phyloP scores from a whole-genome alignment of 2,797 vertebrate species.

The Lates japonicus region DNA sequence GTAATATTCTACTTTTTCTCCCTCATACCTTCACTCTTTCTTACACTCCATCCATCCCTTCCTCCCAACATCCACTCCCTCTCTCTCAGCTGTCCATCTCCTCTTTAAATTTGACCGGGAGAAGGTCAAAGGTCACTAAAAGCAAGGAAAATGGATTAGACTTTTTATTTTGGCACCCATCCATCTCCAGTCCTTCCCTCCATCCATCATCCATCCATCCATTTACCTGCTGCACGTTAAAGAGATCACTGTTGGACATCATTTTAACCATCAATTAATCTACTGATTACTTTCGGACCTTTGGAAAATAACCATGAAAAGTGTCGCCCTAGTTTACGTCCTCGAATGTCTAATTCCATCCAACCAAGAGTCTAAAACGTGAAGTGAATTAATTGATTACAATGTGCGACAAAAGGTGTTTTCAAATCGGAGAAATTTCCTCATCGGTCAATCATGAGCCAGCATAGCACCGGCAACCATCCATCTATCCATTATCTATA shows the following conservation, averaged over 20 bases:
- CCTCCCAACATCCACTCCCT: not conserved
- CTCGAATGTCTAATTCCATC: too few species aligned
- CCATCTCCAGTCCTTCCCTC: slow-evolving; percentile 4
- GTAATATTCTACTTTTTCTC: not conserved
- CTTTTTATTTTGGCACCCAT: slow-evolving; percentile 56
- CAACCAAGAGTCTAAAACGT: too few species aligned
- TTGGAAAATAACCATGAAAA: not conserved
- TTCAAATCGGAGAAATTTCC: too few species aligned
- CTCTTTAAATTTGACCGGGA: slow-evolving; percentile 9
- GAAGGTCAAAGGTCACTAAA: slow-evolving; percentile 73
- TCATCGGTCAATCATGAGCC: too few species aligned
- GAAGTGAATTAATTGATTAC: too few species aligned
- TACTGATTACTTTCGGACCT: not conserved
- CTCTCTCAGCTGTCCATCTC: slow-evolving; percentile 23
- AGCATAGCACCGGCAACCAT: too few species aligned
- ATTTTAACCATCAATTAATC: not conserved
- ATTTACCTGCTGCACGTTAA: not conserved
- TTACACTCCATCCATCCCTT: not conserved
- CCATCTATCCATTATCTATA: too few species aligned
- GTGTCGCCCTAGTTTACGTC: not conserved
- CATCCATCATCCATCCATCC: slow-evolving; percentile 12
- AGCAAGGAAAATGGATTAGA: slow-evolving; percentile 60
- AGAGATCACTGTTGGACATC: not conserved
- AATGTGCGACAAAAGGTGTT: too few species aligned
- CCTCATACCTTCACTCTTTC: slow-evolving; percentile 2